These are phyloP conservation scores for Patella depressa DNA, from an alignment of 2,888 invertebrate genomes.

Conservation along the genomic window DNA sequence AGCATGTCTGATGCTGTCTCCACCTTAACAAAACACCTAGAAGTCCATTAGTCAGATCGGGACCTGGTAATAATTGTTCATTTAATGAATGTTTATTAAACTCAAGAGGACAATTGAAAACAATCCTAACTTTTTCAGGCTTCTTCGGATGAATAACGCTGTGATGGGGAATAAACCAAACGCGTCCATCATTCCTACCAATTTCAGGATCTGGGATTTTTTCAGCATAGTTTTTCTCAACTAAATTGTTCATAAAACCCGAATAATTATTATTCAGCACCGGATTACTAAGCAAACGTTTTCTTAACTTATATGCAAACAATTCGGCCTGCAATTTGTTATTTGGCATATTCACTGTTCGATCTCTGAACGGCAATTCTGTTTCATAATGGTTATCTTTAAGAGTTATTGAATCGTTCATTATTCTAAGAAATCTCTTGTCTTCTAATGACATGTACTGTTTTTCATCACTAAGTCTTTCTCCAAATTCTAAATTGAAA, in stretches of 20 bases:
- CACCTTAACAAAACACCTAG: slow-evolving; percentile 33
- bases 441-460: too few species aligned
- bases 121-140: slow-evolving; percentile 30
- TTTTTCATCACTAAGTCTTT: too few species aligned
- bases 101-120: slow-evolving; percentile 36
- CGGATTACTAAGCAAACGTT: slow-evolving; percentile 15
- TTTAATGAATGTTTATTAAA: slow-evolving; percentile 28
- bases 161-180: slow-evolving; percentile 25
- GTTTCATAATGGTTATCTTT: slow-evolving; percentile 25
- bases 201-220: slow-evolving; percentile 4
- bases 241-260: slow-evolving; percentile 20
- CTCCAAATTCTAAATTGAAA: too few species aligned
- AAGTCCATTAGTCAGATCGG: slow-evolving; percentile 31
- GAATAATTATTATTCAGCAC: slow-evolving; percentile 15
- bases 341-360: slow-evolving; percentile 11
- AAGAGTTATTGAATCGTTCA: slow-evolving; percentile 11
- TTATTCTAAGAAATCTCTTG: slow-evolving; percentile 11
- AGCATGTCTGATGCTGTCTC: slow-evolving; percentile 24
- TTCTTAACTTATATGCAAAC: slow-evolving; percentile 3
- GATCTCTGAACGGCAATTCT: slow-evolving; percentile 24
- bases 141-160: slow-evolving; percentile 15
- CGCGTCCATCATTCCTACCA: neutral
- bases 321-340: slow-evolving; percentile 12
- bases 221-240: slow-evolving; percentile 30
- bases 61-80: slow-evolving; percentile 29